These are phyloP conservation scores for Hymenochirus boettgeri DNA, from an alignment of 2,113 vertebrate genomes.

Conservation along the genomic window DNA sequence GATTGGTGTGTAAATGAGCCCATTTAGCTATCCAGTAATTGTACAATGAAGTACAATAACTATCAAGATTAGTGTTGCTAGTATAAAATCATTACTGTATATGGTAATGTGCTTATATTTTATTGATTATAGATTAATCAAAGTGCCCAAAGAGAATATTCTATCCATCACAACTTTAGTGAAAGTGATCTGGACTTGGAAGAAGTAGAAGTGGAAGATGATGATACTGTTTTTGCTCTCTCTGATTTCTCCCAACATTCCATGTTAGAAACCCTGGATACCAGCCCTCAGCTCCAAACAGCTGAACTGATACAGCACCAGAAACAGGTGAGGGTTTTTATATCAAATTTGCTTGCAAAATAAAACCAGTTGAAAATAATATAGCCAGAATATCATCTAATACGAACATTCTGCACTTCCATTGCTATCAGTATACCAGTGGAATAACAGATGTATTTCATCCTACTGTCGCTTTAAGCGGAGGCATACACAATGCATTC, in stretches of 20 bases:
- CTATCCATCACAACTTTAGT: constrained; percentile 57
- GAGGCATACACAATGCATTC: too few species aligned
- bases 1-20: too few species aligned
- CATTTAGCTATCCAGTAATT: too few species aligned
- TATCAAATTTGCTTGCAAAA: not conserved
- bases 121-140: constrained; percentile 67
- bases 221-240: constrained; percentile 52
- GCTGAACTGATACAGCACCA: constrained; percentile 73
- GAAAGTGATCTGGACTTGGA: constrained; percentile 56
- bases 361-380: too few species aligned
- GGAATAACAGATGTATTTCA: too few species aligned
- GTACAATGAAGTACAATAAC: too few species aligned
- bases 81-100: not conserved
- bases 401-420: too few species aligned
- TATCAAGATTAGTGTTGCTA: too few species aligned
- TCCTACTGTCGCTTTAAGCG: too few species aligned
- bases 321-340: constrained; percentile 70
- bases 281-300: constrained; percentile 60
- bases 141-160: constrained; percentile 69
- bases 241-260: constrained; percentile 59
- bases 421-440: too few species aligned
- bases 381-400: too few species aligned
- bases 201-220: constrained; percentile 49
- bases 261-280: constrained; percentile 43
- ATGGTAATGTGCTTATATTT: not conserved